Evolutionary conservation across 2,888 invertebrate genomes (phyloP), one percentile per base, ranked within the genome.

Genomic region (Bruchidius siliquastri): DNA sequence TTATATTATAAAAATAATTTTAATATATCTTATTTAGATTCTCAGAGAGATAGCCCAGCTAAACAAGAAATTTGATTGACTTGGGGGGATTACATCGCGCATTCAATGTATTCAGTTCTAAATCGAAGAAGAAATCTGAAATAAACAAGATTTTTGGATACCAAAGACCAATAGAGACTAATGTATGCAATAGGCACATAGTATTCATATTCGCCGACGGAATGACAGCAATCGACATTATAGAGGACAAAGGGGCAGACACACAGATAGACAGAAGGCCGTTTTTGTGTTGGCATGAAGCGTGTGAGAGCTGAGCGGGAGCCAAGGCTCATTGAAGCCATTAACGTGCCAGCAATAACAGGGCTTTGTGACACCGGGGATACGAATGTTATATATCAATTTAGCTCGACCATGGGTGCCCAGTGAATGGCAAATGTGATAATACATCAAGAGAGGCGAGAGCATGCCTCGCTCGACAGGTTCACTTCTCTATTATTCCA

Each of bases 321-420:
- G 49, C 49, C 77, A 78, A 79, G 78, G 79, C 79, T 77, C 80
- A 80, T 81, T 80, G 80, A 76, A 76, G 79, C 78, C 79, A 81
- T 81, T 80, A 81, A 81, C 79, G 80, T 81, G 77, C 80, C 80
- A 79, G 49, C 80, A 79, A 80, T 81, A 81, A 81, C 81, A 80
- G 76, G 79, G 79, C 80, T 80, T 81, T 81, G 80, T 82, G 77
- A 76, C 75, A 49, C 8, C 78, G 77, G 79, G 81, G 79, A 81
- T 82, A 81, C 81, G 80, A 82, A 82, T 80, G 81, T 80, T 81
- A 80, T 81, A 82, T 81, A 82, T 82, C 80, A 82, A 81, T 82
- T 82, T 81, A 81, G 76, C 81, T 79, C 78, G 49, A 8, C 49
- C 49, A 49, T 49, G 49, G 49, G 18, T 81, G 80, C 77, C 80